phyloP scores from a whole-genome alignment of 2,797 vertebrate species.

The Acanthurus lineatus region DNA sequence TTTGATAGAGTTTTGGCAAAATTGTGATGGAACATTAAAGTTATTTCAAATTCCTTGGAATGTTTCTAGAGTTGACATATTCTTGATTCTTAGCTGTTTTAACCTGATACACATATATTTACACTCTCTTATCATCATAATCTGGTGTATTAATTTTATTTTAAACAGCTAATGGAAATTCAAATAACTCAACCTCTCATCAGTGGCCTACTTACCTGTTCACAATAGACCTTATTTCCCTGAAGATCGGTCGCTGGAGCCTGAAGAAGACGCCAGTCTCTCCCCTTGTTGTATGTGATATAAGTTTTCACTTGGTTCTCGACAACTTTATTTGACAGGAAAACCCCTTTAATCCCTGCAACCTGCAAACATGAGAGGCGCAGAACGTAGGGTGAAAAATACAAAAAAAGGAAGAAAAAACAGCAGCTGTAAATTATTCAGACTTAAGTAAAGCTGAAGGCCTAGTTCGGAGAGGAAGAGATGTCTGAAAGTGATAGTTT shows the following conservation, averaged over 20 bases:
- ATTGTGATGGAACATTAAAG: not conserved
- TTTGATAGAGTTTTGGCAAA: not conserved
- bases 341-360: conserved; percentile 99
- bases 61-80: conserved; percentile 7
- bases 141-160: conserved; percentile 20
- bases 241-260: conserved; percentile 91
- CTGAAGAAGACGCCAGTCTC: conserved; percentile 95
- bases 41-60: not conserved
- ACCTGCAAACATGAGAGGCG: conserved; percentile 89
- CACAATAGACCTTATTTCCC: conserved; percentile 91
- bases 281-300: conserved; percentile 98
- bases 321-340: conserved; percentile 99
- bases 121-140: conserved; percentile 29
- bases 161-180: conserved; percentile 50
- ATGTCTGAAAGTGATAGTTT: conserved; percentile 58
- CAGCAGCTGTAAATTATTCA: conserved; percentile 78
- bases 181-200: conserved; percentile 53
- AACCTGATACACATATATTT: conserved; percentile 14
- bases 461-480: conserved; percentile 66
- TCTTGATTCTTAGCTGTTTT: not conserved
- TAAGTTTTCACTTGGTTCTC: conserved; percentile 97
- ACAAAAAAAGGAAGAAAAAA: conserved; percentile 57
- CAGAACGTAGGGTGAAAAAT: conserved; percentile 45
- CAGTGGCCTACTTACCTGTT: conserved; percentile 89
- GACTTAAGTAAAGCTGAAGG: conserved; percentile 79